Evolutionary conservation across 1,140 invertebrate genomes (phyloP).

Genomic region (Drosophila kurseongensis): DNA sequence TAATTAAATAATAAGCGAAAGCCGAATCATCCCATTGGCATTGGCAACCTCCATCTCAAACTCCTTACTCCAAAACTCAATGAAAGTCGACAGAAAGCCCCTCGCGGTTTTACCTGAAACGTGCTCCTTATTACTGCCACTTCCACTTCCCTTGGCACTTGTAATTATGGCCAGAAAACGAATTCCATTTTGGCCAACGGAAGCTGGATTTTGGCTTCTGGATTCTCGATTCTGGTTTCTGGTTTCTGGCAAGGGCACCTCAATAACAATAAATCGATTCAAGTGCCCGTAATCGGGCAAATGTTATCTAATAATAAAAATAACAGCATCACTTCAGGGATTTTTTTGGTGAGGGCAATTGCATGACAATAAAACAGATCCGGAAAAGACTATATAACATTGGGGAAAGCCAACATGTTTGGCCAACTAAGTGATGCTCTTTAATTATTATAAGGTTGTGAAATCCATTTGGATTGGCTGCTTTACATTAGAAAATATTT

Average conservation of each 20-base stretch:
- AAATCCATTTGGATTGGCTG: neutral
- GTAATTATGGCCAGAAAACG: constrained; percentile 72
- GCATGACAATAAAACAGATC: constrained; percentile 41
- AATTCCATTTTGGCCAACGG: constrained; percentile 25
- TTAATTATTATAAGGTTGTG: neutral
- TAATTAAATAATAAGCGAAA: constrained; percentile 81
- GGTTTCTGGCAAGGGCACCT: constrained; percentile 21
- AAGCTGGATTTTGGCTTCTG: neutral
- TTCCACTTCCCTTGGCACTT: constrained; percentile 43
- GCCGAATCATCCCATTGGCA: constrained; percentile 56
- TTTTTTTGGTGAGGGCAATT: constrained; percentile 4
- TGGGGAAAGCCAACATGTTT: neutral
- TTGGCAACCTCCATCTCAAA: constrained; percentile 46
- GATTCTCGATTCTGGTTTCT: neutral
- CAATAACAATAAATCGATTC: constrained; percentile 82
- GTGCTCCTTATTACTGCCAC: neutral
- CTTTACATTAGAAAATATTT: no score
- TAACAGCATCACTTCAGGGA: constrained; percentile 50
- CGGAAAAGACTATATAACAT: neutral
- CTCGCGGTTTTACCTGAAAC: constrained; percentile 49
- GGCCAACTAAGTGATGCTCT: constrained; percentile 17
- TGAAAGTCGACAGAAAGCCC: constrained; percentile 15
- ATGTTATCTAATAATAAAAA: constrained; percentile 80
- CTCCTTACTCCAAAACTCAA: constrained; percentile 22
- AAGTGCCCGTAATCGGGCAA: constrained; percentile 74